Conservation (phyloP, 2,888 invertebrate species). For the Omphaloscelis lunosa region DNA sequence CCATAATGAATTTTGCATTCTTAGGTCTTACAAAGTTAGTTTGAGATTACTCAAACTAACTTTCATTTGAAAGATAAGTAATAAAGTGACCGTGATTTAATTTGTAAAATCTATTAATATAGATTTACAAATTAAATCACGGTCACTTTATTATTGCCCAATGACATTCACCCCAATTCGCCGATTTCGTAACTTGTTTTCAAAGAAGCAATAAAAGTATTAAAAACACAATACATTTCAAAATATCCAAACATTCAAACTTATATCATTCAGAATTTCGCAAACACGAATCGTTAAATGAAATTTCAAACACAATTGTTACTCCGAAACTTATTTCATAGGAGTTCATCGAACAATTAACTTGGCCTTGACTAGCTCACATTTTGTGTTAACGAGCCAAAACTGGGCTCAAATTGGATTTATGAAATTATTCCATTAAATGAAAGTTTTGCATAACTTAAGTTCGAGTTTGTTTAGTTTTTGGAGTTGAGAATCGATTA, state of each 20-base stretch:
- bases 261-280: conserved; percentile 25
- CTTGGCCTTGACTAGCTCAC: conserved; percentile 52
- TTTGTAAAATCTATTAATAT: too few relatives aligned
- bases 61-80: too few relatives aligned
- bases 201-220: conserved; percentile 45
- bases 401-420: conserved; percentile 63
- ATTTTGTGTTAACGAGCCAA: conserved; percentile 60
- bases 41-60: too few relatives aligned
- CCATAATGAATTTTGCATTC: background rate
- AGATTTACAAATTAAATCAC: background rate
- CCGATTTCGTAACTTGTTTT: conserved; percentile 26
- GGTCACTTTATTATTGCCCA: background rate
- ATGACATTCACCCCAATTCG: background rate
- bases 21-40: background rate
- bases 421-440: conserved; percentile 64
- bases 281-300: conserved; percentile 50
- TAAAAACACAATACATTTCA: conserved; percentile 11
- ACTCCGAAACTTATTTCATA: conserved; percentile 53
- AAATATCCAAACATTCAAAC: conserved; percentile 19
- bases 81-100: too few relatives aligned
- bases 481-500: conserved; percentile 54
- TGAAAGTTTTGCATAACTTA: conserved; percentile 57
- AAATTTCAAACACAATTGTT: conserved; percentile 55
- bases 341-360: conserved; percentile 51
- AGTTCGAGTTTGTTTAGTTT: conserved; percentile 54